Percentiles rank a stretch among this genome's conserved stretches.
phyloP scores from a whole-genome alignment of 1,140 invertebrate species.

The Neotoxoptera formosana region DNA sequence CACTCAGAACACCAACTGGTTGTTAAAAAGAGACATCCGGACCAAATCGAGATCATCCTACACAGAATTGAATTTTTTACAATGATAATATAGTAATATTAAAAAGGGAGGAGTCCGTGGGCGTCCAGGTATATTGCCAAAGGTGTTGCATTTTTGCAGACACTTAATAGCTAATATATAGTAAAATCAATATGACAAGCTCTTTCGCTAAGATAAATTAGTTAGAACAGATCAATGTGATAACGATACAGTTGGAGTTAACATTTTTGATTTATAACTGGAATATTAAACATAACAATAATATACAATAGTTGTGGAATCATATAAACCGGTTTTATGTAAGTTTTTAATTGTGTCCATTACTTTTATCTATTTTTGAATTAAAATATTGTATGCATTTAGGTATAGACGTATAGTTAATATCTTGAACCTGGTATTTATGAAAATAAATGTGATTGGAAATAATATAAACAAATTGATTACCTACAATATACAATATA shows the following conservation, averaged over 20 bases:
- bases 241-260: neutral
- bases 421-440: neutral
- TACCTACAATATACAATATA: neutral
- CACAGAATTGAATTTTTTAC: slow-evolving; percentile 47
- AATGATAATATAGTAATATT: slow-evolving; percentile 39
- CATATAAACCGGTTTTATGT: neutral
- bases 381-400: neutral
- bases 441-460: neutral
- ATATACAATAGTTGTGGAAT: neutral
- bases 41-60: slow-evolving; percentile 51
- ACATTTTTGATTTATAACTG: neutral
- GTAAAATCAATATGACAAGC: slow-evolving; percentile 16
- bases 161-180: neutral
- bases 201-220: slow-evolving; percentile 19
- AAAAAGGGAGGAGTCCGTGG: slow-evolving; percentile 46
- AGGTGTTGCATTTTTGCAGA: slow-evolving; percentile 41
- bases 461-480: neutral
- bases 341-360: neutral
- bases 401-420: neutral
- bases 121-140: slow-evolving; percentile 44
- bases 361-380: neutral
- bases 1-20: slow-evolving; percentile 49
- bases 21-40: slow-evolving; percentile 46
- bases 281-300: neutral
- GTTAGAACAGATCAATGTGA: neutral